These are phyloP conservation scores for Cremastinae sp. DNA, from an alignment of 2,888 invertebrate genomes.

Conservation along the genomic window DNA sequence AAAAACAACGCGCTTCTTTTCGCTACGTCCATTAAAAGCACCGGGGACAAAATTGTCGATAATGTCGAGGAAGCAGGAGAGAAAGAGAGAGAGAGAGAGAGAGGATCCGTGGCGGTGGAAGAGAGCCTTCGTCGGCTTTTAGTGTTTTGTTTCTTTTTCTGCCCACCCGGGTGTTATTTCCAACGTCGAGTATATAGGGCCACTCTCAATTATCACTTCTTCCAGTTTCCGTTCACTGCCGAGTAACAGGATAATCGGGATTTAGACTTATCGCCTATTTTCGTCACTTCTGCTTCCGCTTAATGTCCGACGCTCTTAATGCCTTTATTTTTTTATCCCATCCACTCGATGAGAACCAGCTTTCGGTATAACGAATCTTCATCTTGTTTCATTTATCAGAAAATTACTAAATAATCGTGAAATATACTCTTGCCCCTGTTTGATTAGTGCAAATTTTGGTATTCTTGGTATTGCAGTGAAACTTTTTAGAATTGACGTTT, in stretches of 20 bases:
- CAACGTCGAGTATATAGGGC: slow-evolving; percentile 63
- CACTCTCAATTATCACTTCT: slow-evolving; percentile 73
- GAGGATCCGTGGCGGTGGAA: too few species aligned
- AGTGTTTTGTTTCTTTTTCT: slow-evolving; percentile 64
- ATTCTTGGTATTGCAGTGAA: too few species aligned
- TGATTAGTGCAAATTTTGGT: too few species aligned
- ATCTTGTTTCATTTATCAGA: too few species aligned
- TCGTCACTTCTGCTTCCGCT: slow-evolving; percentile 20
- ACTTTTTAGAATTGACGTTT: too few species aligned
- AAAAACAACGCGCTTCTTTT: background rate
- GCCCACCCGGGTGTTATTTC: slow-evolving; percentile 61
- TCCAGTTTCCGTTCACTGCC: slow-evolving; percentile 26
- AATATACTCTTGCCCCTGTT: too few species aligned
- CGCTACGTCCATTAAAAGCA: background rate
- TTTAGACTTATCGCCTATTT: slow-evolving; percentile 74
- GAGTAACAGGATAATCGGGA: slow-evolving; percentile 77
- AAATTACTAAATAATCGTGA: too few species aligned
- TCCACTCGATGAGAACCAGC: slow-evolving; percentile 18
- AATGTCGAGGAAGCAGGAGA: slow-evolving; percentile 5
- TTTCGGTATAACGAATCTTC: background rate
- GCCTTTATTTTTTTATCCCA: background rate
- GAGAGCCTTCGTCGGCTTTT: slow-evolving; percentile 18
- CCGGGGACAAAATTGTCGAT: slow-evolving; percentile 27
- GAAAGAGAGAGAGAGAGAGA: slow-evolving; percentile 37
- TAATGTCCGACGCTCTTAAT: background rate